These are phyloP conservation scores for Neotragus pygmaeus DNA, from an alignment of 2,113 vertebrate genomes.

Conservation along the genomic window DNA sequence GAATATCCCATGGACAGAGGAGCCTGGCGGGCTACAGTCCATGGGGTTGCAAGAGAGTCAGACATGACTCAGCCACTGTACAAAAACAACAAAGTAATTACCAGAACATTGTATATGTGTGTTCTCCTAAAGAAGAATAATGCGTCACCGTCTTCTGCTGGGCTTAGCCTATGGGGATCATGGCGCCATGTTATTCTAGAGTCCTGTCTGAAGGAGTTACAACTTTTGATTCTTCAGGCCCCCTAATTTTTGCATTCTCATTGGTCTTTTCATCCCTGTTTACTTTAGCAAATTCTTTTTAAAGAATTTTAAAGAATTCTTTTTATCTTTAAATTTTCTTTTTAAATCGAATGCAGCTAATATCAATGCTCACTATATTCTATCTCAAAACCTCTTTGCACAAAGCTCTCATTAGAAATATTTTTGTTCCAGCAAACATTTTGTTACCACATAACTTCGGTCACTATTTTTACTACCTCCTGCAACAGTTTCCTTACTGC, in stretches of 20 bases:
- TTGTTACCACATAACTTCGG: not conserved
- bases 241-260: not conserved
- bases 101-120: accelerated
- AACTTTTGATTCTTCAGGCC: not conserved
- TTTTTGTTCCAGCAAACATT: not conserved
- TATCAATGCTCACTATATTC: not conserved
- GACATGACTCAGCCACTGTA: not conserved
- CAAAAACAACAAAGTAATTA: not conserved
- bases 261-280: not conserved
- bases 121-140: not conserved
- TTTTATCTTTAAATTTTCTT: not conserved
- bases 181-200: not conserved
- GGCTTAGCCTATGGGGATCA: not conserved
- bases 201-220: not conserved
- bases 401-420: not conserved
- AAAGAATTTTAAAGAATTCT: not conserved
- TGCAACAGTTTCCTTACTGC: not conserved
- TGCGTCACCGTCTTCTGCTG: not conserved
- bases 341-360: not conserved
- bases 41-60: not conserved
- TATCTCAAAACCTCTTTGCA: not conserved
- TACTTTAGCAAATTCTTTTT: not conserved
- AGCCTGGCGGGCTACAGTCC: not conserved
- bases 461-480: not conserved
- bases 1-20: not conserved